Base-by-base conservation (phyloP, 2,797 vertebrate genomes). In the Alca torda region DNA sequence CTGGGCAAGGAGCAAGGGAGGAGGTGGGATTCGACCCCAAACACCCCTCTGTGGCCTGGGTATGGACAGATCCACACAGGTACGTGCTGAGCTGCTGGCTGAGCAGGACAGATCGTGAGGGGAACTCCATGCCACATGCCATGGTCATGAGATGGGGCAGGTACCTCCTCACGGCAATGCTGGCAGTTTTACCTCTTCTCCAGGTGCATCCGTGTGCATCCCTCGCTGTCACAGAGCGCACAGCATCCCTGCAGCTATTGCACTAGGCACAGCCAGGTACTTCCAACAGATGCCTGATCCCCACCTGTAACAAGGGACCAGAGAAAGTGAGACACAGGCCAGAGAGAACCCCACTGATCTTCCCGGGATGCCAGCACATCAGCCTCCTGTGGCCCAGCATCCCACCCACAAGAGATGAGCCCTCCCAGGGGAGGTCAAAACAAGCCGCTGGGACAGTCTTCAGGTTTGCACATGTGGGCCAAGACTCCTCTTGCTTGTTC, bases 181-280 rank as follows among this genome's bases (percentile, higher is more conserved):
- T 46, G 63, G 41, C 37, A 80, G 39, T 25, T 93, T 95, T 96
- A 97, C 94, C 93, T 96, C 64, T 87, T 82, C 57, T 94, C 45
- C 87, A 31, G 1, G 13, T 15, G 82, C 74, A 43, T 95, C 84
- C 16, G 37, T 26, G 78, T 7, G 73, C 89, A 89, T 95, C 88
- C 68, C 80, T 28, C 2, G 53, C 26, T 3, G 96, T 95, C 90
- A 79, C 80, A 46, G 88, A 7, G 31, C 3, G 0, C 2, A 3
- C 37, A 50, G 80, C 93, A 65, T 46, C 39, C 4, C 80, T 1
- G 0, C 46, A 20, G 81, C 69, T 73, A 63, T 4, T 0, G 13
- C 51, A 17, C 41, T 46, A 70, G 65, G 48, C 1, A 4, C 82
- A 83, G 84, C 64, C 65, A 3, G 63, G 54, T 1, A 8, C 73